Conservation (phyloP, 2,888 invertebrate genomes). For the Lepidonotus clava region DNA sequence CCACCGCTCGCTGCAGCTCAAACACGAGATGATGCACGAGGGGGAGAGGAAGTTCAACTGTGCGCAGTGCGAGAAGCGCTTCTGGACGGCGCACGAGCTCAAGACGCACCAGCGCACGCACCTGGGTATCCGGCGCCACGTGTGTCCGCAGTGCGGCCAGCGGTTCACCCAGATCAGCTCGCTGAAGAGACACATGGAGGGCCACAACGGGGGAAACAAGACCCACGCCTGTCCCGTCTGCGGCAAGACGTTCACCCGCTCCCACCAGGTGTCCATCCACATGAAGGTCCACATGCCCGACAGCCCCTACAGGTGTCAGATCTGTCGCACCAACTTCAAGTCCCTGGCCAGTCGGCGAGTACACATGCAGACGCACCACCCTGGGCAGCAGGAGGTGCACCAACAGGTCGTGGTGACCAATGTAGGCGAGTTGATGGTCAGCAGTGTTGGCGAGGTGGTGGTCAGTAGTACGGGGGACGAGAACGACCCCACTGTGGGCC, state of each 20-base stretch:
- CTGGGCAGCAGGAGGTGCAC: neutral
- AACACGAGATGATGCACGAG: conserved; percentile 56
- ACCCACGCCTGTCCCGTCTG: conserved; percentile 1
- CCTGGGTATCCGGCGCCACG: conserved; percentile 62
- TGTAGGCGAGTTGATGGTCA: neutral
- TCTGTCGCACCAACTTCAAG: conserved; percentile 35
- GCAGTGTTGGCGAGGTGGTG: neutral
- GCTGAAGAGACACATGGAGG: conserved; percentile 63
- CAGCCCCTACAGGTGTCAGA: conserved; percentile 6
- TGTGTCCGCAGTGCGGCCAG: conserved; percentile 63
- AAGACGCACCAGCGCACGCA: conserved; percentile 66
- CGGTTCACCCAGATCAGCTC: conserved; percentile 64
- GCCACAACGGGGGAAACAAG: conserved; percentile 35
- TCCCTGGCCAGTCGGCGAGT: neutral
- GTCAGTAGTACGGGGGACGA: no score
- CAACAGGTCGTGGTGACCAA: neutral
- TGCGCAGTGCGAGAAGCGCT: conserved; percentile 58
- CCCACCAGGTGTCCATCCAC: conserved; percentile 44
- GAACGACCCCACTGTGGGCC: no score
- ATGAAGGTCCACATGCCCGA: conserved; percentile 25
- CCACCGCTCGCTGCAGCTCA: neutral
- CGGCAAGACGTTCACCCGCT: conserved; percentile 30
- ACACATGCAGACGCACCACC: conserved; percentile 29
- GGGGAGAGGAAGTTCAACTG: conserved; percentile 55
- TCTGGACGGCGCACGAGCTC: conserved; percentile 64